These are phyloP conservation scores for Acomys russatus DNA, from an alignment of 2,797 vertebrate species.

Conservation along the genomic window DNA sequence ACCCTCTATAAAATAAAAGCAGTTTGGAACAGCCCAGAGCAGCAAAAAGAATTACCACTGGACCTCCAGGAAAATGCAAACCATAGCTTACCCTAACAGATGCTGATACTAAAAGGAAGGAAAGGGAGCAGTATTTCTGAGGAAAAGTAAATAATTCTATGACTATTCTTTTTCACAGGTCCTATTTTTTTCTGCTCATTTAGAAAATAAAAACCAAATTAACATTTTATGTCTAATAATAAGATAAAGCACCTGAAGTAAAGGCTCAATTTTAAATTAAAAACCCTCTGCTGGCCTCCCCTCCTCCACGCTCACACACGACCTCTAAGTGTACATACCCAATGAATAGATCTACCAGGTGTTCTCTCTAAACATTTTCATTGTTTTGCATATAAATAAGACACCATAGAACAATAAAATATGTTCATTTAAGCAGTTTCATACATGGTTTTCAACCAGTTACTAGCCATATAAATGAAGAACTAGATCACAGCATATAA, in stretches of 20 bases:
- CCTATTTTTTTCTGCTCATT: conserved; percentile 20
- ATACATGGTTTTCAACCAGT: conserved; percentile 22
- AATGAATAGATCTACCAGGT: background rate
- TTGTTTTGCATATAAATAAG: conserved; percentile 46
- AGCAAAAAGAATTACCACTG: conserved; percentile 3
- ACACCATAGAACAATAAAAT: conserved; percentile 28
- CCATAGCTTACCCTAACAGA: conserved; percentile 7
- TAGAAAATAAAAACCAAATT: conserved; percentile 57
- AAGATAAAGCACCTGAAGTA: conserved; percentile 55
- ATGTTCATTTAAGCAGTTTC: conserved; percentile 49
- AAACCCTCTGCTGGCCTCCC: background rate
- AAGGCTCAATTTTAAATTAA: conserved; percentile 46
- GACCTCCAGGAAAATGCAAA: conserved; percentile 18
- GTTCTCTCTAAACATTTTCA: conserved; percentile 52
- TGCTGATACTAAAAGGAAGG: background rate
- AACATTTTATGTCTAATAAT: conserved; percentile 55
- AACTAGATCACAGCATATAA: background rate
- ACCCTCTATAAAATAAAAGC: conserved; percentile 28
- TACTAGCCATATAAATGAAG: conserved; percentile 19
- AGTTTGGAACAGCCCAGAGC: background rate
- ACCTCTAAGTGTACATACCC: conserved; percentile 24
- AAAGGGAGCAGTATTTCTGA: background rate
- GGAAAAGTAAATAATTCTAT: conserved; percentile 20
- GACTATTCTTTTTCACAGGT: conserved; percentile 31
- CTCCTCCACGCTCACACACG: background rate